A percentile compares a stretch with the other conserved stretches of the same genome.
These are phyloP conservation scores for Nemotelus pantherinus DNA, from an alignment of 2,888 invertebrate genomes.

Conservation along the genomic window DNA sequence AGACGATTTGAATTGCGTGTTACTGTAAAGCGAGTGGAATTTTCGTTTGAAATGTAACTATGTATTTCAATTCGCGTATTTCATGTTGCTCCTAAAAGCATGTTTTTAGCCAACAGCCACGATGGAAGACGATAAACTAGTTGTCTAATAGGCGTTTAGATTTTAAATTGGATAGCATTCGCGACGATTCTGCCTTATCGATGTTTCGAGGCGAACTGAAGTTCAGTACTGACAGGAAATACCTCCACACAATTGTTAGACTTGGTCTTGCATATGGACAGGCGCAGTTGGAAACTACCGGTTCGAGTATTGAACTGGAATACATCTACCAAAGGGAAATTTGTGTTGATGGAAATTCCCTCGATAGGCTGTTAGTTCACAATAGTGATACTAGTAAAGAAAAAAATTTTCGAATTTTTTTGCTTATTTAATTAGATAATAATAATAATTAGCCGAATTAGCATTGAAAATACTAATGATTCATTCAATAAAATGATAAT, in stretches of 20 bases:
- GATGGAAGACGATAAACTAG: too few relatives aligned
- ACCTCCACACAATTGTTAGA: conserved; percentile 8
- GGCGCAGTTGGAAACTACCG: background rate
- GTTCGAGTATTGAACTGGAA: background rate
- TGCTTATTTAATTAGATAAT: too few relatives aligned
- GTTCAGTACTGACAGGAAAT: background rate
- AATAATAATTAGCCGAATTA: too few relatives aligned
- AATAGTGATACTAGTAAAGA: background rate
- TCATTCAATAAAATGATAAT: too few relatives aligned
- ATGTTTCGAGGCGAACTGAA: conserved; percentile 5
- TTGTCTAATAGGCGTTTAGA: background rate
- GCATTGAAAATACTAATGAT: too few relatives aligned
- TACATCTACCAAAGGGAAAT: conserved; percentile 1
- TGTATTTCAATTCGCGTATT: too few relatives aligned
- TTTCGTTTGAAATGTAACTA: too few relatives aligned
- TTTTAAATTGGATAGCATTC: background rate
- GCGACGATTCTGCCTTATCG: background rate
- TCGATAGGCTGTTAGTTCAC: background rate
- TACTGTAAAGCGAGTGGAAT: background rate
- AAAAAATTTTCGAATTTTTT: too few relatives aligned
- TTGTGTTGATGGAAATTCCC: background rate
- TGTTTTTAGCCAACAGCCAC: too few relatives aligned
- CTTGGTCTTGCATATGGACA: conserved; percentile 9
- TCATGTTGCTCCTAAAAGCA: too few relatives aligned
- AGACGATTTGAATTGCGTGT: background rate